Conservation (phyloP, 1,140 invertebrate genomes). For the Bombyx mandarina region DNA sequence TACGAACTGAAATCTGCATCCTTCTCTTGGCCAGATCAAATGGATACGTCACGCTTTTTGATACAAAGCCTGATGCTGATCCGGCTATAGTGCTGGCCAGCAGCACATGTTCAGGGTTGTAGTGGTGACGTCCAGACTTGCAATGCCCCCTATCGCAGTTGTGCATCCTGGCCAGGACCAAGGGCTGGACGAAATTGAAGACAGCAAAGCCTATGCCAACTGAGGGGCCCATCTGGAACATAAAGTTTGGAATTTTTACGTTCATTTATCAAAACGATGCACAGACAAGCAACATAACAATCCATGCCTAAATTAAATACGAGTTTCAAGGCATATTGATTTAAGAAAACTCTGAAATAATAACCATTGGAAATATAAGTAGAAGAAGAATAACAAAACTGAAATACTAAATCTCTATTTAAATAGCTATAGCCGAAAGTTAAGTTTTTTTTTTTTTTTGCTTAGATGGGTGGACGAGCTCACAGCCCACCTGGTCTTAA, state of each 20-base stretch:
- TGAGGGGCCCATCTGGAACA: conserved; percentile 45
- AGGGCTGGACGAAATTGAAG: conserved; percentile 41
- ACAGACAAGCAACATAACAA: no score
- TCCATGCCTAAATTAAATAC: no score
- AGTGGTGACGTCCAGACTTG: conserved; percentile 4
- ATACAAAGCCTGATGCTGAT: conserved; percentile 31
- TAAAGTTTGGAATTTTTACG: neutral
- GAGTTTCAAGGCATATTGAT: no score
- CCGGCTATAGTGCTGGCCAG: conserved; percentile 41
- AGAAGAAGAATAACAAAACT: no score
- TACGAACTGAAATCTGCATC: conserved; percentile 43
- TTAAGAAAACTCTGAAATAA: no score
- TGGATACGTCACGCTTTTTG: conserved; percentile 48
- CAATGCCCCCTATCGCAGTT: conserved; percentile 6
- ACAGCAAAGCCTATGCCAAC: conserved; percentile 45
- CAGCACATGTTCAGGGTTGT: conserved; percentile 29
- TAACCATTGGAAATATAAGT: no score
- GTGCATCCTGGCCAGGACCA: conserved; percentile 17
- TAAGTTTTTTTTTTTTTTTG: no score
- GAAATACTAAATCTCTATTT: no score
- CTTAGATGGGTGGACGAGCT: no score
- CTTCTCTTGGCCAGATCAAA: conserved; percentile 49
- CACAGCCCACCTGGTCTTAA: no score
- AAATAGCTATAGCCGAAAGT: no score
- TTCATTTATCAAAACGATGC: neutral